These are phyloP conservation scores for Callionymus lyra DNA, from an alignment of 2,113 vertebrate species.

Conservation along the genomic window DNA sequence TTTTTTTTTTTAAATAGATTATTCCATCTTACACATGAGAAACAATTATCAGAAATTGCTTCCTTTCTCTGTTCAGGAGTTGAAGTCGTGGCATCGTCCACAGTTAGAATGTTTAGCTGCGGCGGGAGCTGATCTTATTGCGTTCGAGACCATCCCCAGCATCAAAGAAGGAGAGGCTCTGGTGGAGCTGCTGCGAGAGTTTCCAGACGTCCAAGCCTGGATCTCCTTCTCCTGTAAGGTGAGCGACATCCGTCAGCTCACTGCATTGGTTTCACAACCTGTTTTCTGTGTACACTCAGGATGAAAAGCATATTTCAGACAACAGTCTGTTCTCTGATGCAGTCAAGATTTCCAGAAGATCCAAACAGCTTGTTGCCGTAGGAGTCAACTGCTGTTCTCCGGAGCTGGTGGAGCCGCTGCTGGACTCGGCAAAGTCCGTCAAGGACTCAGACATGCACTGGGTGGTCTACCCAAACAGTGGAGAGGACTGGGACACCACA, in stretches of 20 bases:
- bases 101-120: constrained; percentile 59
- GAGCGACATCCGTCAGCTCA: background rate
- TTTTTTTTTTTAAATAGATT: too few relatives aligned
- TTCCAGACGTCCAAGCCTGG: constrained; percentile 67
- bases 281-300: constrained; percentile 30
- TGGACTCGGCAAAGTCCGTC: constrained; percentile 46
- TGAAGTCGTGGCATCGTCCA: constrained; percentile 71
- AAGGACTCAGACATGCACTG: constrained; percentile 46
- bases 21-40: too few relatives aligned
- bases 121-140: constrained; percentile 68
- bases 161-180: constrained; percentile 69
- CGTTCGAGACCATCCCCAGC: constrained; percentile 74
- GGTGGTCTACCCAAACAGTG: constrained; percentile 76
- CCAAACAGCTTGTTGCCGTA: constrained; percentile 62
- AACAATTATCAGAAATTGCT: too few relatives aligned
- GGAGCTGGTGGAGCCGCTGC: constrained; percentile 54
- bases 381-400: constrained; percentile 74
- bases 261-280: background rate
- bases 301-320: constrained; percentile 54
- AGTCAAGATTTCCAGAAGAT: constrained; percentile 45
- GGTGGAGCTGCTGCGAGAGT: constrained; percentile 67
- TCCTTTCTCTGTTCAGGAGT: constrained; percentile 54
- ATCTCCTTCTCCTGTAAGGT: constrained; percentile 76
- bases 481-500: constrained; percentile 60
- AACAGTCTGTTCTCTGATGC: constrained; percentile 60